phyloP scores from a whole-genome alignment of 2,888 invertebrate species.

The Luffia ferchaultella region DNA sequence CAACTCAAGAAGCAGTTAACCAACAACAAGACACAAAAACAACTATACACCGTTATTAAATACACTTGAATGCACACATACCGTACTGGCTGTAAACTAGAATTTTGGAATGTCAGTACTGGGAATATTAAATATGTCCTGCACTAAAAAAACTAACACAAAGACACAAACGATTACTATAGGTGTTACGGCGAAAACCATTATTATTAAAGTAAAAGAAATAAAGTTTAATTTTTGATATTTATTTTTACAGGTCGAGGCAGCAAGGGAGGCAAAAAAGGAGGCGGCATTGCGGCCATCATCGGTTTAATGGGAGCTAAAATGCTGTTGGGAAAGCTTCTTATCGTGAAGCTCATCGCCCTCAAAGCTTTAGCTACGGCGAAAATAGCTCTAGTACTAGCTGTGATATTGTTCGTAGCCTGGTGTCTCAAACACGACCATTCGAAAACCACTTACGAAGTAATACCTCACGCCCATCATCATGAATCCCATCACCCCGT shows the following conservation, averaged over 20 bases:
- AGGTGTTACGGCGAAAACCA: no score
- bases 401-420: conserved; percentile 70
- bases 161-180: no score
- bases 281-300: conserved; percentile 73
- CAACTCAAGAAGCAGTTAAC: conserved; percentile 5
- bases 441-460: conserved; percentile 54
- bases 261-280: conserved; percentile 69
- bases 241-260: conserved; percentile 74
- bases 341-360: conserved; percentile 82
- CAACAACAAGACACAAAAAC: no score
- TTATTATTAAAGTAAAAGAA: no score
- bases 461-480: conserved; percentile 50
- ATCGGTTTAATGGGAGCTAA: conserved; percentile 68
- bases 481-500: conserved; percentile 71
- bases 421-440: conserved; percentile 52
- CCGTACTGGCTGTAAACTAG: no score
- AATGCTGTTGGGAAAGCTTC: conserved; percentile 58
- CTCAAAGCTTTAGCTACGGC: conserved; percentile 84
- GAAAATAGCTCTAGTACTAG: conserved; percentile 80
- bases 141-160: no score
- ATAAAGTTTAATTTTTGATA: no score
- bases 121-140: no score
- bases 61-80: no score
- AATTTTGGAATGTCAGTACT: no score
- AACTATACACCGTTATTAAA: no score